Base-by-base conservation (phyloP, 2,888 invertebrate species). In the Thera obeliscata region DNA sequence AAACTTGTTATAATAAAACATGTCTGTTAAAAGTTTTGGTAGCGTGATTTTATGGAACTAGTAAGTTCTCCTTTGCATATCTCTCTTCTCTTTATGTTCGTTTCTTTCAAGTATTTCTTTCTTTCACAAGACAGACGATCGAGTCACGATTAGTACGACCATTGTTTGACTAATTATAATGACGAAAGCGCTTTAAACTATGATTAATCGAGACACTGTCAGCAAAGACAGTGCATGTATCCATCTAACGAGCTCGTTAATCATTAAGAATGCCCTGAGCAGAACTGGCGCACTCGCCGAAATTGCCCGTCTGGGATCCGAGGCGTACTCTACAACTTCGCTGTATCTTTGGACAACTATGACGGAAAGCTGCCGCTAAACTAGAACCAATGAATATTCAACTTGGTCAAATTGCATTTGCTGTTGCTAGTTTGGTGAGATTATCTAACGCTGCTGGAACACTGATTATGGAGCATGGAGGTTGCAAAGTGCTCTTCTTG, bases 371-470 rank as follows among this genome's bases (percentile, higher is more conserved):
- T 73, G 61, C 76, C 79, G 78, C 78, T 78, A 75, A 77, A 79
- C 78, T 79, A 66, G 71, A 78, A 76, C 75, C 77, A 74, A 77
- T 82, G 83, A 81, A 82, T 82, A 81, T 81, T 79, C 80, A 81
- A 80, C 78, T 81, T 76, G 75, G 77, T 67, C 70, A 71, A 72
- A 75, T 71, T 73, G 69, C 70, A 67, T 75, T 70, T 66, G 52
- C 66, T 56, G 66, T 66, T 66, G 57, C 62, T 54, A 65, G 67
- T 72, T 70, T 59, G 64, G 61, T 11, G n/a, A 64, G 58, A 64
- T 61, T 60, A 64, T 68, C 54, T 58, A 55, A 36, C 57, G 64
- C 57, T 57, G 66, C 57, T 57, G 61, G 61, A 50, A 46, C 50
- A 61, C 49, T 66, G 66, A 61, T 61, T 61, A 58, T 41, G 61